Conservation (phyloP, 2,888 invertebrate species). For the Sphaeridia pumilis region DNA sequence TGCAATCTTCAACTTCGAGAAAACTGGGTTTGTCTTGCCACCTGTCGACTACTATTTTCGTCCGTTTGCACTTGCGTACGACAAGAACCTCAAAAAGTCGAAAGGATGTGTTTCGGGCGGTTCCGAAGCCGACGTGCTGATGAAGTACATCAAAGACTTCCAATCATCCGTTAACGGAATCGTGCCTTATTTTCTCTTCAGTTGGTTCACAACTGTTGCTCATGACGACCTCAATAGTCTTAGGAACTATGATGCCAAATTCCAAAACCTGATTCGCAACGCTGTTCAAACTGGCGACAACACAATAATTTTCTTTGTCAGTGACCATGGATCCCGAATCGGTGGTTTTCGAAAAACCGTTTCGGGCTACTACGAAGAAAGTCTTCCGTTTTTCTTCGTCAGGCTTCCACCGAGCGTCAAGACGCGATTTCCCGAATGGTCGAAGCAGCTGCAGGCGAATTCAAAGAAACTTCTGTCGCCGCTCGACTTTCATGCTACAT, state of each 20-base stretch:
- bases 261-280: too few species aligned
- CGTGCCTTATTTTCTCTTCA: conserved; percentile 31
- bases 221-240: conserved; percentile 37
- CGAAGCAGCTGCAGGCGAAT: conserved; percentile 49
- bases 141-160: conserved; percentile 25
- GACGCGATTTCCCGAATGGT: conserved; percentile 43
- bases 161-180: conserved; percentile 16
- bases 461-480: conserved; percentile 57
- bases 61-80: conserved; percentile 57
- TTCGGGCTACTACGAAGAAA: conserved; percentile 65
- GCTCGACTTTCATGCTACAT: conserved; percentile 60
- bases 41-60: conserved; percentile 74
- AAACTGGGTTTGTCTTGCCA: conserved; percentile 55
- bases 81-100: conserved; percentile 11
- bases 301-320: conserved; percentile 41
- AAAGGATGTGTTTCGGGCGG: conserved; percentile 23
- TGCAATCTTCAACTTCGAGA: conserved; percentile 62
- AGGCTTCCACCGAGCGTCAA: conserved; percentile 52
- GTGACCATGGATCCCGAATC: conserved; percentile 68
- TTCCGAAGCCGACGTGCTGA: conserved; percentile 24
- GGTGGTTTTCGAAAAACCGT: conserved; percentile 56
- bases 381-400: conserved; percentile 60
- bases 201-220: conserved; percentile 34
- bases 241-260: too few species aligned
- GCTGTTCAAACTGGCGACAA: too few species aligned